These are phyloP conservation scores for Helobdella robusta DNA, from an alignment of 2,888 invertebrate genomes.

Conservation along the genomic window DNA sequence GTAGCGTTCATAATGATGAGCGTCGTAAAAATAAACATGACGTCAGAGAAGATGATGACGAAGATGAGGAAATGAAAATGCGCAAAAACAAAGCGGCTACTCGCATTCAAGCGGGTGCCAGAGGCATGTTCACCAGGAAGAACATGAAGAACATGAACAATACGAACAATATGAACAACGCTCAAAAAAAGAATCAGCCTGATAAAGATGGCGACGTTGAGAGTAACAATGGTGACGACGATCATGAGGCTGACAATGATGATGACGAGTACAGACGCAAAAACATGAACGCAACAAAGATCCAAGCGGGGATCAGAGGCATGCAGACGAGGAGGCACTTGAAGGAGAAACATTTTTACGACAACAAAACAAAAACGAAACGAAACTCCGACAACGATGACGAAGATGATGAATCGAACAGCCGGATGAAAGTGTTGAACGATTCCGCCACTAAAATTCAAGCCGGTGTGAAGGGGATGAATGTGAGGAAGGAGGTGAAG, in stretches of 20 bases:
- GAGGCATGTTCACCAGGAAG: not conserved
- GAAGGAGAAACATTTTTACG: not conserved
- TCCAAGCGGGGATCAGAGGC: slow-evolving; percentile 40
- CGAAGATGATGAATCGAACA: slow-evolving; percentile 6
- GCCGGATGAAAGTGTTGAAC: too few relatives aligned
- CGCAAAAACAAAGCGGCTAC: not conserved
- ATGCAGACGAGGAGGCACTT: slow-evolving; percentile 9
- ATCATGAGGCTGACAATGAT: slow-evolving; percentile 18
- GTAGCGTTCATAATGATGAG: too few relatives aligned
- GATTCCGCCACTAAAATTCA: slow-evolving; percentile 45
- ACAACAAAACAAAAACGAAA: not conserved
- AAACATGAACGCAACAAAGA: slow-evolving; percentile 38
- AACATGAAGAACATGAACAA: not conserved
- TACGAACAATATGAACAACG: not conserved
- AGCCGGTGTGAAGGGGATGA: slow-evolving; percentile 45
- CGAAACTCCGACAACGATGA: slow-evolving; percentile 1
- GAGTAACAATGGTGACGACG: slow-evolving; percentile 15
- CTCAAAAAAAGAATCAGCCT: not conserved
- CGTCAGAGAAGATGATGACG: not conserved
- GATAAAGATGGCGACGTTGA: slow-evolving; percentile 15
- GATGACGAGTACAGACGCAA: not conserved
- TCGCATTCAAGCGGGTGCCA: not conserved
- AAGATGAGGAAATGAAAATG: not conserved
- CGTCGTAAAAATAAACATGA: not conserved
- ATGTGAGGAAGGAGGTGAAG: slow-evolving; percentile 41